phyloP scores from a whole-genome alignment of 2,797 vertebrate species.

The Fringilla coelebs region DNA sequence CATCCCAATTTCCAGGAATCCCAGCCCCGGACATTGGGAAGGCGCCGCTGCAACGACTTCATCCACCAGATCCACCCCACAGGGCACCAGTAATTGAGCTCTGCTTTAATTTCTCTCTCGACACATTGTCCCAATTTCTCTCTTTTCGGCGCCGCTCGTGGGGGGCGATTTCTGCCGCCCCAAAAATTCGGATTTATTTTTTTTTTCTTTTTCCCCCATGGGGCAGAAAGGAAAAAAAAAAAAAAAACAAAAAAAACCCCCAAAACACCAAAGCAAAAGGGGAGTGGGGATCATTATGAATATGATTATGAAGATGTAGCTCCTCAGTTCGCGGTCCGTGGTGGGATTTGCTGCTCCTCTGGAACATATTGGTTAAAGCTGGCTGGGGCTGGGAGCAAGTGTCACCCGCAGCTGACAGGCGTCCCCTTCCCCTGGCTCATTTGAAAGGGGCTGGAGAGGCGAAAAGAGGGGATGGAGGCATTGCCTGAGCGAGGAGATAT shows the following conservation, averaged over 20 bases:
- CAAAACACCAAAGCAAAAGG: no score
- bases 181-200: not conserved
- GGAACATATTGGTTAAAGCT: constrained; percentile 18
- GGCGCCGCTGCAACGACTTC: constrained; percentile 14
- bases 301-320: constrained; percentile 4
- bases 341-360: constrained; percentile 7
- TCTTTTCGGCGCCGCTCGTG: not conserved
- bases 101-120: not conserved
- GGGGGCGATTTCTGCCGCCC: not conserved
- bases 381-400: constrained; percentile 17
- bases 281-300: not conserved
- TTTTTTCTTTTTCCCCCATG: fast-evolving
- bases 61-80: constrained; percentile 49
- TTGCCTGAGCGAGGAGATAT: not conserved
- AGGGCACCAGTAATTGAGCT: constrained; percentile 21
- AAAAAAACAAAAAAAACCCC: no score
- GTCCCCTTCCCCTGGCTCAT: not conserved
- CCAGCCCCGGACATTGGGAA: not conserved
- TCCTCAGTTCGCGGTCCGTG: not conserved
- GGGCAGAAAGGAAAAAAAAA: not conserved
- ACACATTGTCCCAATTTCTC: not conserved
- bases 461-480: not conserved
- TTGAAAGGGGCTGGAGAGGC: constrained; percentile 4
- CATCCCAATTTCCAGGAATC: not conserved
- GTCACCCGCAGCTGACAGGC: constrained; percentile 48